phyloP scores from a whole-genome alignment of 2,888 invertebrate species.

The Pyrochroa serraticornis region DNA sequence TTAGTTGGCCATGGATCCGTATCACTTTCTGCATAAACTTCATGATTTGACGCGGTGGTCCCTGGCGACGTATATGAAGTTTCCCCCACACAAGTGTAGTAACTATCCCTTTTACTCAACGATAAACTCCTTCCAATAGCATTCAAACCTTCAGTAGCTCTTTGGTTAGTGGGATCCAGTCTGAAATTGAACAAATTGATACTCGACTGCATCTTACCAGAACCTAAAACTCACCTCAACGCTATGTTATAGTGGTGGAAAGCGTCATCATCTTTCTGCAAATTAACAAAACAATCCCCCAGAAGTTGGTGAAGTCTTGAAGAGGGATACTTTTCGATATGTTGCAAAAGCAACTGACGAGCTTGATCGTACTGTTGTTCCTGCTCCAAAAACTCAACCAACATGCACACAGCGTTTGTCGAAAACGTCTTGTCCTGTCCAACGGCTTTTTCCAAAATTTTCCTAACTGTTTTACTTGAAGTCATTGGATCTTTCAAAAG shows the following conservation, averaged over 20 bases:
- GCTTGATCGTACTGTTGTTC: constrained; percentile 72
- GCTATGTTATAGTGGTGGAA: constrained; percentile 72
- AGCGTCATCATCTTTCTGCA: constrained; percentile 71
- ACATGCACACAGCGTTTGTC: constrained; percentile 70
- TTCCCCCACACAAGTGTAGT: constrained; percentile 62
- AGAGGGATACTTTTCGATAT: constrained; percentile 67
- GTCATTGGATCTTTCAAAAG: constrained; percentile 70
- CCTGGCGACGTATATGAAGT: constrained; percentile 60
- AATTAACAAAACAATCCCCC: constrained; percentile 67
- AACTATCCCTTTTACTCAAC: constrained; percentile 60
- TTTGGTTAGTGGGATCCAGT: constrained; percentile 68
- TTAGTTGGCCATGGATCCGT: constrained; percentile 53
- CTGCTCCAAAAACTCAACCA: constrained; percentile 73
- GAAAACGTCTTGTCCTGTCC: constrained; percentile 73
- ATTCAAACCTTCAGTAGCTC: constrained; percentile 70
- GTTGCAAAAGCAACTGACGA: constrained; percentile 70
- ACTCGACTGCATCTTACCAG: background rate
- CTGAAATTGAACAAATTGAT: constrained; percentile 49
- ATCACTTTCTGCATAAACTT: constrained; percentile 54
- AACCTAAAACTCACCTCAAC: constrained; percentile 60
- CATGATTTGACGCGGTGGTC: constrained; percentile 55
- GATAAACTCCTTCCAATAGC: constrained; percentile 60
- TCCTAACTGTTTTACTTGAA: constrained; percentile 66
- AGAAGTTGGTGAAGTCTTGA: constrained; percentile 70
- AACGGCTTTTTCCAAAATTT: constrained; percentile 74